Evolutionary conservation across 2,888 invertebrate genomes (phyloP), one percentile per base, ranked within the genome.

Genomic region (Onchidella celtica): DNA sequence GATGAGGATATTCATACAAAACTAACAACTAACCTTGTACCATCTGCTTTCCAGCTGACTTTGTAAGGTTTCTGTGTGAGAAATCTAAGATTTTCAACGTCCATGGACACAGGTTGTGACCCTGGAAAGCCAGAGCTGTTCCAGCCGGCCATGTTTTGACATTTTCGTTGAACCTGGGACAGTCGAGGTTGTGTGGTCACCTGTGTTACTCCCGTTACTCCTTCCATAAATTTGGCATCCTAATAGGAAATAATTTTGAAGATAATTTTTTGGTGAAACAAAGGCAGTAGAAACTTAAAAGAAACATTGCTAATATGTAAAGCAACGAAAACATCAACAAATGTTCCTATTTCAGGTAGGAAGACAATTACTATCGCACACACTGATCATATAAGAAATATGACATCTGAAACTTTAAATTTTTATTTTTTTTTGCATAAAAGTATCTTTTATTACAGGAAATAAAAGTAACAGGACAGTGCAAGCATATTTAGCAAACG

Each of bases 11-110:
- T n/a, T n/a, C n/a, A n/a, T n/a, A n/a, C n/a, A n/a, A n/a, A n/a
- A n/a, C n/a, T n/a, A n/a, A n/a, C n/a, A n/a, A 59, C 72, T 14
- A 92, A 97, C 96, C 97, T 96, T 47, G 97, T 97, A 57, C 99
- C 99, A 93, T 99, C 99, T 14, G 99, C 99, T 93, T 99, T 99
- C 99, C 99, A 99, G 1, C 99, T 99, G 0, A 99, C 99, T 92
- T 96, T 95, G 91, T 99, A 99, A 0, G 97, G 97, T 91, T 97
- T 97, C 86, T 96, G 94, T 40, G 95, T 94, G 2, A 99, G 93
- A 17, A 96, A 94, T 74, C 93, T 93, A 69, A 99, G 94, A 93
- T 99, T 99, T 0, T 95, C 91, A 0, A 94, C 94, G 90, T 97
- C 97, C 98, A 99, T 98, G 0, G 99, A 99, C 0, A 99, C 98